Conservation (phyloP, 1,140 invertebrate species). For the Asobara japonica region DNA sequence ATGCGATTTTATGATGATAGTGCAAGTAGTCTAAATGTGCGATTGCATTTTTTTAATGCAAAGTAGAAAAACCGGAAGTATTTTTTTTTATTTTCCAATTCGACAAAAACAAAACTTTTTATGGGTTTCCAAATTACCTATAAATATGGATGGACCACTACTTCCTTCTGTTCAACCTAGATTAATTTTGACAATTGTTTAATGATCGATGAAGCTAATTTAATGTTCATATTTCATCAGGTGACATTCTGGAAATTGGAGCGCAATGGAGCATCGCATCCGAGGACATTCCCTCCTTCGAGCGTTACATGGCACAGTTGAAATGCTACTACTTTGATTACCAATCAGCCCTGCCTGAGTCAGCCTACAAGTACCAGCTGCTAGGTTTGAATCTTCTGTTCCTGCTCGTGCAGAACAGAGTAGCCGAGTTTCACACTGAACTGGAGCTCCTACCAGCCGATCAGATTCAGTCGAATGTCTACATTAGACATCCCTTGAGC, state of each 20-base stretch:
- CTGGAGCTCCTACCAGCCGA: constrained; percentile 93
- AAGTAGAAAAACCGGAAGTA: background rate
- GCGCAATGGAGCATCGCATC: constrained; percentile 93
- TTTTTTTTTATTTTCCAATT: background rate
- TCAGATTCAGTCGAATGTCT: constrained; percentile 92
- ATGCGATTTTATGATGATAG: too few relatives aligned
- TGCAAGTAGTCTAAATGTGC: too few relatives aligned
- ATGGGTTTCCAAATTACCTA: too few relatives aligned
- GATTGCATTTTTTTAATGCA: too few relatives aligned
- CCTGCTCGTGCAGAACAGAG: constrained; percentile 94
- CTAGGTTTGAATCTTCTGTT: constrained; percentile 95
- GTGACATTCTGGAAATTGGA: constrained; percentile 94
- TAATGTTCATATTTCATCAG: too few relatives aligned
- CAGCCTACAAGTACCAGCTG: constrained; percentile 94
- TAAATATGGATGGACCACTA: too few relatives aligned
- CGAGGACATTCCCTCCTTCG: constrained; percentile 94
- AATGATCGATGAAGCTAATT: constrained; percentile 36
- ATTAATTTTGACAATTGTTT: background rate
- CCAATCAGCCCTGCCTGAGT: constrained; percentile 90
- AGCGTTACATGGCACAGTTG: constrained; percentile 95
- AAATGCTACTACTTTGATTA: constrained; percentile 99
- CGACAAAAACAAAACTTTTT: too few relatives aligned
- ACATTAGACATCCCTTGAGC: constrained; percentile 93
- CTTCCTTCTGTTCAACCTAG: too few relatives aligned
- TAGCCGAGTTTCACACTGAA: constrained; percentile 99